Conservation (phyloP, 2,888 invertebrate species). For the Dryomyza anilis region DNA sequence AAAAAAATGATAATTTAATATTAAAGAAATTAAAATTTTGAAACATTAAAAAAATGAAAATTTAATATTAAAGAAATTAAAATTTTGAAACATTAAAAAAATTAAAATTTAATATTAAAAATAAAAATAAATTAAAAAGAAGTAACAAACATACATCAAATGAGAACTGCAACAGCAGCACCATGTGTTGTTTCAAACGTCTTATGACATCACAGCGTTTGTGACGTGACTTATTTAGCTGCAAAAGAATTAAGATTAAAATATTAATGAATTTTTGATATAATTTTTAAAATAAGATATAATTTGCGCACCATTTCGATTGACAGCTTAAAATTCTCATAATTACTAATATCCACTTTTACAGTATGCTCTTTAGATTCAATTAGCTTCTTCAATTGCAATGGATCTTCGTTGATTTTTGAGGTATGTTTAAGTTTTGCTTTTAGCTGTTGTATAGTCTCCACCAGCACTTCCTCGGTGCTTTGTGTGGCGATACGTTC, state of each 20-base stretch:
- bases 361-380: slow-evolving; percentile 60
- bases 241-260: neutral
- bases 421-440: slow-evolving; percentile 49
- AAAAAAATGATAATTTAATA: neutral
- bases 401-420: slow-evolving; percentile 45
- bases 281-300: too few species aligned
- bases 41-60: neutral
- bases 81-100: neutral
- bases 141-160: slow-evolving; percentile 47
- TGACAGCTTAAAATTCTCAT: slow-evolving; percentile 51
- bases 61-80: neutral
- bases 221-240: slow-evolving; percentile 59
- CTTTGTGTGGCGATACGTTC: slow-evolving; percentile 54
- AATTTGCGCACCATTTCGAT: slow-evolving; percentile 58
- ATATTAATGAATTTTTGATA: too few species aligned
- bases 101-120: neutral
- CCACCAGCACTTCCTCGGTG: slow-evolving; percentile 58
- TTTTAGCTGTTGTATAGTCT: slow-evolving; percentile 51
- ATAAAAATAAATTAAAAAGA: neutral
- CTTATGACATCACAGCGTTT: slow-evolving; percentile 61
- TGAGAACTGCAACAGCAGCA: slow-evolving; percentile 61
- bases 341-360: slow-evolving; percentile 30
- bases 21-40: too few species aligned
- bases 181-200: slow-evolving; percentile 62
- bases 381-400: slow-evolving; percentile 52